Percentiles rank a stretch among this genome's conserved stretches.
Evolutionary conservation across 1,140 invertebrate species (phyloP).

Genomic region (Manduca sexta): DNA sequence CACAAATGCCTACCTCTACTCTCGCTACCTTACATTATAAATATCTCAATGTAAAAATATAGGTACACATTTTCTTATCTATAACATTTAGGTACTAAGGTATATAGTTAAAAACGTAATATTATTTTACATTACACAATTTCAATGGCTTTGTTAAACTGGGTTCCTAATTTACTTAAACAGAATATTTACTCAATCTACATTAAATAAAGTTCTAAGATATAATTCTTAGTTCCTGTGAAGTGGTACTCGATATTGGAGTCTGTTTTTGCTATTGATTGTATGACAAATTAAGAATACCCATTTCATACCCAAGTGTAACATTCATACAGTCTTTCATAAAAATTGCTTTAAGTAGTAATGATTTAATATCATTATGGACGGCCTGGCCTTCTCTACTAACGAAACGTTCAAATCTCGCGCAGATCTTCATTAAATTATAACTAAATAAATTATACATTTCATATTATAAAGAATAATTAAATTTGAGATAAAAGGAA

Average conservation of each 20-base stretch:
- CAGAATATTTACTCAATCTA: background rate
- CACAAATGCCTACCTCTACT: conserved; percentile 49
- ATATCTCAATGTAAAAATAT: conserved; percentile 65
- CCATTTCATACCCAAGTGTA: conserved; percentile 13
- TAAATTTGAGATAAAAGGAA: conserved; percentile 16
- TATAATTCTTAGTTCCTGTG: background rate
- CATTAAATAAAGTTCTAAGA: background rate
- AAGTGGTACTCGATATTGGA: background rate
- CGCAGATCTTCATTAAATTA: conserved; percentile 18
- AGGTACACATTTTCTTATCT: conserved; percentile 41
- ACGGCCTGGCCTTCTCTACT: conserved; percentile 57
- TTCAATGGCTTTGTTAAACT: conserved; percentile 5
- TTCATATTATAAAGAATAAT: conserved; percentile 1
- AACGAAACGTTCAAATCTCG: conserved; percentile 9
- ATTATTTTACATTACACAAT: conserved; percentile 7
- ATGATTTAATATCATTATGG: conserved; percentile 44
- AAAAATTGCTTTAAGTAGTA: conserved; percentile 45
- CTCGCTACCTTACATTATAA: conserved; percentile 43
- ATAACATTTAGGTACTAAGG: conserved; percentile 36
- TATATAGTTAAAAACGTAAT: conserved; percentile 31
- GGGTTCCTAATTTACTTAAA: background rate
- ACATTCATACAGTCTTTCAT: conserved; percentile 43
- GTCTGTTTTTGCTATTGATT: no score
- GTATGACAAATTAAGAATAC: no score
- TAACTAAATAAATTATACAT: conserved; percentile 11